Evolutionary conservation across 2,888 invertebrate species (phyloP).

Genomic region (Pterostichus madidus): DNA sequence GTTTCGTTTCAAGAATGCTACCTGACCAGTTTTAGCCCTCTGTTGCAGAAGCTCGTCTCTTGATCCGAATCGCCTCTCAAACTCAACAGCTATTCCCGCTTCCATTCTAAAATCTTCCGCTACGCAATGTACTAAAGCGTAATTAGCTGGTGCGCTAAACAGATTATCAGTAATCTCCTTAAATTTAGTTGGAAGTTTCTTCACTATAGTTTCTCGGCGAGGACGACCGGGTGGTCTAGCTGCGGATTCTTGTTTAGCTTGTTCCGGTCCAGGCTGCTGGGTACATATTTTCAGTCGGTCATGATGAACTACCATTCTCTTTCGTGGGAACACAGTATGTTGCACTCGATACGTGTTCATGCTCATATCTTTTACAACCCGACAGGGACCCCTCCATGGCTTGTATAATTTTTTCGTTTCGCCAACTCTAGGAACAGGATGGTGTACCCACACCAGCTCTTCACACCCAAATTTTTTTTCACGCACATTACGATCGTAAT

Average conservation of each 20-base stretch:
- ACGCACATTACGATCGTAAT: too few relatives aligned
- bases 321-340: neutral
- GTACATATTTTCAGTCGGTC: neutral
- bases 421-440: neutral
- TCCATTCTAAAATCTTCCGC: conserved; percentile 21
- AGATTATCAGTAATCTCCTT: neutral
- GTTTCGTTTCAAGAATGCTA: neutral
- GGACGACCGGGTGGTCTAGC: neutral
- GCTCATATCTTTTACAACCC: neutral
- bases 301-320: neutral
- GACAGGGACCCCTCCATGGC: neutral
- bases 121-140: conserved; percentile 20
- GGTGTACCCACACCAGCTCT: neutral
- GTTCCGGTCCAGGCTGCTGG: neutral
- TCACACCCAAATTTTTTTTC: neutral
- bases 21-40: neutral
- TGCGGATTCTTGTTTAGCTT: neutral
- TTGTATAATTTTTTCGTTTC: neutral
- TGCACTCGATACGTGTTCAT: neutral
- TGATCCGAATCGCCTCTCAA: neutral
- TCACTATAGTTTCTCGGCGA: neutral
- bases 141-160: neutral
- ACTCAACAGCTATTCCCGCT: neutral
- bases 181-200: neutral
- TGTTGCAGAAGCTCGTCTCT: neutral